A percentile compares a stretch with the other conserved stretches of the same genome.
Evolutionary conservation across 2,888 invertebrate species (phyloP).

Genomic region (Eilema sororculum): DNA sequence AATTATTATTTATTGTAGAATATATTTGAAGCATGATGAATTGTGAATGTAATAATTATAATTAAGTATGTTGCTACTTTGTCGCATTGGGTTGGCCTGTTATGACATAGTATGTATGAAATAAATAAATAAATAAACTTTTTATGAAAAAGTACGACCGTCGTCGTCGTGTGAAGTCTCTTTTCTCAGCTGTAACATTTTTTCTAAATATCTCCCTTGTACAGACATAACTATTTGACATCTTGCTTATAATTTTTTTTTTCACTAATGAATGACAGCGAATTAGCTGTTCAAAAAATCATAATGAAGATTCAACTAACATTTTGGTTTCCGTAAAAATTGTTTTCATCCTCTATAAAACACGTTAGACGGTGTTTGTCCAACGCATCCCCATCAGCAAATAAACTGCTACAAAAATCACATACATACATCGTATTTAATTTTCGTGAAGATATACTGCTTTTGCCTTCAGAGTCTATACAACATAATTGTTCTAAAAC

Average conservation of each 20-base stretch:
- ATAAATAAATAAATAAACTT: too few species aligned
- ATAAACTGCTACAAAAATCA: slow-evolving; percentile 76
- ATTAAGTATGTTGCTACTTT: too few species aligned
- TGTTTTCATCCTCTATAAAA: slow-evolving; percentile 58
- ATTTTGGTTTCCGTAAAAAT: slow-evolving; percentile 55
- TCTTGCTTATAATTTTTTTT: not conserved
- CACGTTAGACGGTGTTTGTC: slow-evolving; percentile 73
- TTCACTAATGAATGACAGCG: not conserved
- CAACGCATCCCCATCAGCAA: slow-evolving; percentile 74
- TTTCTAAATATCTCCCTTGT: too few species aligned
- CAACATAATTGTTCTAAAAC: slow-evolving; percentile 77
- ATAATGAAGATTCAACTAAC: slow-evolving; percentile 25
- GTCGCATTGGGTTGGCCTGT: too few species aligned
- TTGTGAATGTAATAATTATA: too few species aligned
- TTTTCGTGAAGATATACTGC: slow-evolving; percentile 64
- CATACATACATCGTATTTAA: slow-evolving; percentile 80
- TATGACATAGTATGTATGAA: too few species aligned
- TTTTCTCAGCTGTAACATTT: too few species aligned
- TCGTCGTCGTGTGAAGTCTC: too few species aligned
- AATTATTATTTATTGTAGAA: too few species aligned
- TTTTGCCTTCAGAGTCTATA: slow-evolving; percentile 64
- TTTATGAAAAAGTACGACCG: too few species aligned
- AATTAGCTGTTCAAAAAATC: not conserved
- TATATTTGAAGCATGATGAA: too few species aligned
- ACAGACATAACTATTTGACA: too few species aligned